A percentile compares a stretch with the other conserved stretches of the same genome.
These are phyloP conservation scores for Scytalopus superciliaris DNA, from an alignment of 2,113 vertebrate genomes.

Conservation along the genomic window DNA sequence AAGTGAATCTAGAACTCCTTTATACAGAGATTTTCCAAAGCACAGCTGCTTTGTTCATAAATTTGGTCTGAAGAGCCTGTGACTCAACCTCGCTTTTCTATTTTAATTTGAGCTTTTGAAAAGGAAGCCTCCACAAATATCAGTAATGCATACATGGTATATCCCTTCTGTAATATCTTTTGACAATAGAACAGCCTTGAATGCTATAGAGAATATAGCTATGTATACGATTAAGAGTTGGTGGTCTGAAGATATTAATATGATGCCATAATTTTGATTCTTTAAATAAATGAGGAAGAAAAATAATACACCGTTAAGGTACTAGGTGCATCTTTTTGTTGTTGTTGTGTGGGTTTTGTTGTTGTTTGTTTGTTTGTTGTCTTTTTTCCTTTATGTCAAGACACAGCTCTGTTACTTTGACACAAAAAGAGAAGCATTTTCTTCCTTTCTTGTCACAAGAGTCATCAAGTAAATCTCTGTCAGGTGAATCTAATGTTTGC, in stretches of 20 bases:
- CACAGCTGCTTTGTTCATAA: background rate
- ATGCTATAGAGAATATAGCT: background rate
- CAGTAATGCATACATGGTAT: background rate
- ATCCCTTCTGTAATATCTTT: background rate
- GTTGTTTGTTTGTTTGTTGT: background rate
- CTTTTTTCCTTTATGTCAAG: background rate
- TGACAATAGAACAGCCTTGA: background rate
- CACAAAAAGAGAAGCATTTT: background rate
- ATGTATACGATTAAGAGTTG: background rate
- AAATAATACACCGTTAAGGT: background rate
- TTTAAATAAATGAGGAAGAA: background rate
- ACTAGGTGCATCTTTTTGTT: background rate
- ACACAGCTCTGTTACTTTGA: background rate
- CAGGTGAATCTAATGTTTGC: conserved; percentile 22
- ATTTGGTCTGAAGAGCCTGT: background rate
- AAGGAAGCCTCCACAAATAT: background rate
- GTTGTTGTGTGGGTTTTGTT: background rate
- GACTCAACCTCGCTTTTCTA: background rate
- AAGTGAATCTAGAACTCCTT: background rate
- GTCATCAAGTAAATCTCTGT: conserved; percentile 26
- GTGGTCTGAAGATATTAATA: background rate
- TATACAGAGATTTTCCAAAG: background rate
- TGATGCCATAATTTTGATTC: too few relatives aligned
- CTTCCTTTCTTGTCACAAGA: background rate
- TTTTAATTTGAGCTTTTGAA: background rate